Base-by-base conservation (phyloP, 2,888 invertebrate species). In the Phymatocera aterrima region DNA sequence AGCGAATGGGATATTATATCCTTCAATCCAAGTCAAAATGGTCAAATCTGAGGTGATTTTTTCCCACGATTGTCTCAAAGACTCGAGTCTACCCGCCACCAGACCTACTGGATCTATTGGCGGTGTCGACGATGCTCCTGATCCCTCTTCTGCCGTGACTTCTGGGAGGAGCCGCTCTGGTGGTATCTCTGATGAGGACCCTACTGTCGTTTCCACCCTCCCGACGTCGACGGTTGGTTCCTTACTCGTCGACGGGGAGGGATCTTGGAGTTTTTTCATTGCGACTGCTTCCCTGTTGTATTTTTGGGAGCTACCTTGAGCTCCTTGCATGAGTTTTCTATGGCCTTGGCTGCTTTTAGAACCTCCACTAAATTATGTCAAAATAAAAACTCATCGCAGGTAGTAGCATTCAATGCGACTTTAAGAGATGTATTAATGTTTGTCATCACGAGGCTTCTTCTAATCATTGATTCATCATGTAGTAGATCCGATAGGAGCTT, bases 1-100 rank as follows among this genome's bases (percentile, higher is more conserved):
- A n/a, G 28, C 57, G 12, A 80, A 80, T 2, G 80, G 80, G 28
- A 77, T 79, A 34, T 77, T 77, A 68, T 80, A 77, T 2, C 80
- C 77, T 8, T 31, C 3, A 37, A 79, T 3, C 2, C 68, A 68
- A 12, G 68, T 46, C 28, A 68, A 46, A 10, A 68, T 68, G 4
- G 6, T 12, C 2, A 4, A 6, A 24, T 68, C 24, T 2, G 10
- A 28, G 0, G 68, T 68, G 8, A 68, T 43, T 12, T 46, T 15
- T 3, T 24, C 6, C 68, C 68, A 68, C 15, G 43, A 8, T 24
- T 21, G 43, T 1, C 3, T 24, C 8, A 68, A 43, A 24, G 5
- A 21, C 5, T 15, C 4, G 1, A 68, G 46, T 46, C 46, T 68
- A 3, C 68, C 46, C 2, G 46, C 68, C 24, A 46, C 15, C 3